phyloP scores from a whole-genome alignment of 1,140 invertebrate species.

The Phenacoccus solenopsis region DNA sequence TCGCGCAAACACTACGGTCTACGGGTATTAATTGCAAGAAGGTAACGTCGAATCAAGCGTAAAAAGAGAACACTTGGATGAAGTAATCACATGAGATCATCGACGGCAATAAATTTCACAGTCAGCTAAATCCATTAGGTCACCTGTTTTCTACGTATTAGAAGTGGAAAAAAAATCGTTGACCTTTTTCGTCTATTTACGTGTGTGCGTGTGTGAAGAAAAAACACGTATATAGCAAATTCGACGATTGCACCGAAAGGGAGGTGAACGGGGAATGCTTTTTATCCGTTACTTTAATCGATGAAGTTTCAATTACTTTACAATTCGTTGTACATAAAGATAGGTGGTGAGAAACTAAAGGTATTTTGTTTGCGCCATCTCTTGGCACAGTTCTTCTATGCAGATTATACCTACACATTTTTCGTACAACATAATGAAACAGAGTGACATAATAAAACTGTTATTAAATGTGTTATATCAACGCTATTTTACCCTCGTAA shows the following conservation, averaged over 20 bases:
- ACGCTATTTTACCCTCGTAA: too few relatives aligned
- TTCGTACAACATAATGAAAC: too few relatives aligned
- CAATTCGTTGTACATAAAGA: background rate
- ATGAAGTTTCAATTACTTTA: background rate
- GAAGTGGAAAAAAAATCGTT: conserved; percentile 5
- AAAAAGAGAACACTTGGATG: conserved; percentile 14
- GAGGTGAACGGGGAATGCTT: background rate
- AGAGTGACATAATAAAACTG: too few relatives aligned
- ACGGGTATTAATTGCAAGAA: background rate
- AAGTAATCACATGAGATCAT: conserved; percentile 18
- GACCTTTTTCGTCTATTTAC: background rate
- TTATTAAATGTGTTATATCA: too few relatives aligned
- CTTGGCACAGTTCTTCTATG: too few relatives aligned
- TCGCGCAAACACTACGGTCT: background rate
- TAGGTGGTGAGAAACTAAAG: too few relatives aligned
- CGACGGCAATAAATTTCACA: conserved; percentile 7
- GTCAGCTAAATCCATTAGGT: conserved; percentile 13
- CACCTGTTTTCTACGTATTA: conserved; percentile 7
- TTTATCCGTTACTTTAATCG: background rate
- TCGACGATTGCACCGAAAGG: background rate
- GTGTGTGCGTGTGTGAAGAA: background rate
- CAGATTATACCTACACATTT: too few relatives aligned
- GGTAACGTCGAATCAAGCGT: conserved; percentile 6
- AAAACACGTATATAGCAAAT: background rate
- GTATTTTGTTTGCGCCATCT: too few relatives aligned